Base-by-base conservation (phyloP, 2,797 vertebrate genomes). In the Salarias fasciatus region DNA sequence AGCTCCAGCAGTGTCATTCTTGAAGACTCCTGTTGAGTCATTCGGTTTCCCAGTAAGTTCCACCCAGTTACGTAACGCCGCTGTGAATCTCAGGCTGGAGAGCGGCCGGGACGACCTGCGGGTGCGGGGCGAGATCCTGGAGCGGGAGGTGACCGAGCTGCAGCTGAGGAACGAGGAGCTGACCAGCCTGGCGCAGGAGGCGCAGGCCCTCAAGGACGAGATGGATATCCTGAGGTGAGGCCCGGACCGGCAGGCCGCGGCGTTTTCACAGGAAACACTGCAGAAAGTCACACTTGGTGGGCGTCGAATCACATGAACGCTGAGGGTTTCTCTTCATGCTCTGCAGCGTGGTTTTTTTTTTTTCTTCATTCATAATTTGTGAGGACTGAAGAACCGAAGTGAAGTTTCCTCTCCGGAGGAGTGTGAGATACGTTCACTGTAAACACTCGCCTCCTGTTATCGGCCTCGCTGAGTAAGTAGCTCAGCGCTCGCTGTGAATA, bases 201-300 rank as follows among this genome's bases (percentile, higher is more conserved):
- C 95, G 0, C 95, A 96, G 84, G 78, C 89, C 0, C 90, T 97
- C 11, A 95, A 96, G 79, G 95, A 97, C 1, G 96, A 97, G 85
- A 97, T 97, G 94, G 95, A 97, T 35, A 93, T 96, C 9, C 93
- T 97, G 33, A 89, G 95, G 95, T 95, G 55, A 77, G 77, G 42
- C 5, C 12, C 4, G 14, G 1, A 2, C 2, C 0, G n/a, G n/a
- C n/a, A n/a, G n/a, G n/a, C n/a, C n/a, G n/a, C n/a, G n/a, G n/a
- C n/a, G n/a, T n/a, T n/a, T n/a, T n/a, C n/a, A n/a, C n/a, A n/a
- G 14, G 40, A 8, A 24, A 54, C 61, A 48, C 49, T 47, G 12
- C 24, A 55, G 54, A 65, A 67, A 29, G 45, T 55, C 49, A 36
- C 4, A 6, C 45, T 24, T 24, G 13, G 38, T 54, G 65, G 66